Evolutionary conservation across 2,888 invertebrate genomes (phyloP), one percentile per base, ranked within the genome.

Genomic region (Pomacea canaliculata): DNA sequence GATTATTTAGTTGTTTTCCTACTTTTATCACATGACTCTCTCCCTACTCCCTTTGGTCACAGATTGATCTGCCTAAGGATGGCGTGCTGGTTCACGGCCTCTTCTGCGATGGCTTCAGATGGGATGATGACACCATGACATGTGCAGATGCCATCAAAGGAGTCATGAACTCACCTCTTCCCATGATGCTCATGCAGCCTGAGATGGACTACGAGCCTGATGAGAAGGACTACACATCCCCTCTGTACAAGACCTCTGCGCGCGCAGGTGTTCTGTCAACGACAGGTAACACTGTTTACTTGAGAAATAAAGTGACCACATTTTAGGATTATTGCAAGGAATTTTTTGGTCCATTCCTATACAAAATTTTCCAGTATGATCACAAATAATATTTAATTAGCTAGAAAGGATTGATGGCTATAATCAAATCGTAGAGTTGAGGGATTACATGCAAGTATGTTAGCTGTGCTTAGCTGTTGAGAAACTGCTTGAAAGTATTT

Each of bases 81-180:
- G 91, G 91, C 46, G 89, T 91, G 18, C 81, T 91, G 27, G 88
- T 91, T 0, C 91, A 91, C 78, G 91, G 91, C 12, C 78, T 91
- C 71, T 91, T 88, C 82, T 90, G 90, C 87, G 91, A 91, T 78
- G 91, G 91, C 16, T 91, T 88, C 83, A 83, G 89, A 13, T 91
- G 91, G 91, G 86, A 90, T 77, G 85, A 86, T 77, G 85, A 89
- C 18, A 79, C 80, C 2, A 85, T 85, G 86, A 77, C 79, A 27
- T 82, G 90, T 27, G 85, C 84, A 8, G 91, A 91, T 81, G 85
- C 90, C 4, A 78, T 90, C 85, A 79, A 88, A 93, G 95, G 95
- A 76, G 94, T 73, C 92, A 94, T 95, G 92, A 94, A 94, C 91
- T 94, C 95, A 4, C 92, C 94, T 0, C 91, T 96, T 79, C 95